These are phyloP conservation scores for Columbina picui DNA, from an alignment of 2,113 vertebrate species.

Conservation along the genomic window DNA sequence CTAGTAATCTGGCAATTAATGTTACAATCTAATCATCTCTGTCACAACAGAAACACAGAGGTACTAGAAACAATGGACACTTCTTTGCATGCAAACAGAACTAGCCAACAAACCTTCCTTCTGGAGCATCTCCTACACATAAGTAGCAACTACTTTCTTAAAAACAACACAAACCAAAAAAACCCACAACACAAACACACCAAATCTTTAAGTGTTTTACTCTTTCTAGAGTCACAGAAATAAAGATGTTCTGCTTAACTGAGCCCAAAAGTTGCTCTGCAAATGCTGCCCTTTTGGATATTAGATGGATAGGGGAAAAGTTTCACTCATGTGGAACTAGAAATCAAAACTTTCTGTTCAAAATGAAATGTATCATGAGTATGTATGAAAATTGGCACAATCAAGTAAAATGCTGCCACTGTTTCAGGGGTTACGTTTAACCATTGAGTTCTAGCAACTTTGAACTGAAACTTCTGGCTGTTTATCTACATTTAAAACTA, in stretches of 20 bases:
- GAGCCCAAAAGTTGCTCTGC: not conserved
- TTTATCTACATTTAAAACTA: not conserved
- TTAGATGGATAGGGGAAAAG: not conserved
- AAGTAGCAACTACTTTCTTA: not conserved
- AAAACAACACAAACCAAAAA: not conserved
- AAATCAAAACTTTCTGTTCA: not conserved
- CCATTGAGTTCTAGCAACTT: not conserved
- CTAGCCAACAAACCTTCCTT: not conserved
- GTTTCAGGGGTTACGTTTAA: not conserved
- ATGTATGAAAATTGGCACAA: not conserved
- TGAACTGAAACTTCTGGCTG: not conserved
- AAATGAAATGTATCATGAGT: not conserved
- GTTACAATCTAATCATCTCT: not conserved
- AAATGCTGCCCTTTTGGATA: not conserved
- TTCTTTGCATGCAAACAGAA: not conserved
- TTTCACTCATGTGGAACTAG: not conserved
- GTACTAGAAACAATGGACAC: not conserved
- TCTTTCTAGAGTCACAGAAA: not conserved
- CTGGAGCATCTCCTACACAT: not conserved
- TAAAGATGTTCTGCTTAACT: not conserved
- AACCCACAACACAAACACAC: fast-evolving
- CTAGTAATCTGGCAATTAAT: not conserved
- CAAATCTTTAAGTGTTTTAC: not conserved
- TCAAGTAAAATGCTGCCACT: not conserved
- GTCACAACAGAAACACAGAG: not conserved